phyloP scores from a whole-genome alignment of 2,113 vertebrate genomes.

The Potamarius usumacintae region DNA sequence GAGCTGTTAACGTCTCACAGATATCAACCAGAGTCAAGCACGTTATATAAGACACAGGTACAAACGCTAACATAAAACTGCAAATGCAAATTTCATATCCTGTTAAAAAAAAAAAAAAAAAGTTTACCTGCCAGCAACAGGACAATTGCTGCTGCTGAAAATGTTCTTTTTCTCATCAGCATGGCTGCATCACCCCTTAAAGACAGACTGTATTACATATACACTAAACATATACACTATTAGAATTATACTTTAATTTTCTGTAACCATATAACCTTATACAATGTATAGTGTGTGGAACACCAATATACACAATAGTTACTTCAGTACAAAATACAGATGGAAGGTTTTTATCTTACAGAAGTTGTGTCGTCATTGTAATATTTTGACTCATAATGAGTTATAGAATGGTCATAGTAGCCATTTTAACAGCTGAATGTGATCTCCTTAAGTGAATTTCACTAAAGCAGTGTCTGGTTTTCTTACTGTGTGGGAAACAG shows the following conservation, averaged over 20 bases:
- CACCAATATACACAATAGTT: neutral
- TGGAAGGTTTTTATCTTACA: too few species aligned
- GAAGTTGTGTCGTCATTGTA: too few species aligned
- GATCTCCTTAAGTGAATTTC: too few species aligned
- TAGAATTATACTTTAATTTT: neutral
- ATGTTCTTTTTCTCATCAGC: neutral
- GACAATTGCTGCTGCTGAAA: neutral
- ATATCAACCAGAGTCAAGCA: neutral
- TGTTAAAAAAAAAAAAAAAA: neutral
- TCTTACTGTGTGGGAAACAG: too few species aligned
- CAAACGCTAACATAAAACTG: neutral
- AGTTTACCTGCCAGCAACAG: slow-evolving; percentile 24
- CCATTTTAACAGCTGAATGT: too few species aligned
- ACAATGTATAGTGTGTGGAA: neutral
- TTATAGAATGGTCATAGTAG: too few species aligned
- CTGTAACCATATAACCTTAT: neutral
- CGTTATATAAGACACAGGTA: neutral
- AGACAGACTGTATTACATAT: neutral
- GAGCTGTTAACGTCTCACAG: neutral
- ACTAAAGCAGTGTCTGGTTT: too few species aligned
- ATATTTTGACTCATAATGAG: too few species aligned
- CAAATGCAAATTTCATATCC: neutral
- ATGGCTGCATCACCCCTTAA: neutral
- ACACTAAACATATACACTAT: neutral
- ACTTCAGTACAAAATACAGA: neutral